These are phyloP conservation scores for Geotrupes spiniger DNA, from an alignment of 2,888 invertebrate species.

Conservation along the genomic window DNA sequence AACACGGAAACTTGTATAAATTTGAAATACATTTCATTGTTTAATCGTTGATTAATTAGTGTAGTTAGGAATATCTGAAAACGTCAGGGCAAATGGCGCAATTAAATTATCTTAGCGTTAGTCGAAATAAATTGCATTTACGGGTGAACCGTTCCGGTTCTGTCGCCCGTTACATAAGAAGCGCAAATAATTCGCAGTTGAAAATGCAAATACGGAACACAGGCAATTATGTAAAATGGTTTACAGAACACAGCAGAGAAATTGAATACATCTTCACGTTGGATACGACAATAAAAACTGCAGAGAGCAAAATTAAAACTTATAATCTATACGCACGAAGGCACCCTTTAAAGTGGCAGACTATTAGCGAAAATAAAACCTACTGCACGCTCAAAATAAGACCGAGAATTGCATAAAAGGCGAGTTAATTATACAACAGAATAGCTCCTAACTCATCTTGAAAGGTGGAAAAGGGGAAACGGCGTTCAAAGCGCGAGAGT, in stretches of 20 bases:
- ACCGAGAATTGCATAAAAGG: slow-evolving; percentile 48
- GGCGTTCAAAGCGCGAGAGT: slow-evolving; percentile 37
- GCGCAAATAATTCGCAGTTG: slow-evolving; percentile 17
- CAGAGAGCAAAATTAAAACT: slow-evolving; percentile 36
- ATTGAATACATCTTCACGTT: slow-evolving; percentile 21
- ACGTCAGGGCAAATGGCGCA: not conserved
- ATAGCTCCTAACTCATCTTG: slow-evolving; percentile 42
- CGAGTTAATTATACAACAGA: slow-evolving; percentile 50
- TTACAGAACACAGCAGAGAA: slow-evolving; percentile 13
- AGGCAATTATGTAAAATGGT: slow-evolving; percentile 21
- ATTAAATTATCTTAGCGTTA: slow-evolving; percentile 19
- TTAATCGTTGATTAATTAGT: too few relatives aligned
- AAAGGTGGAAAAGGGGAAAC: slow-evolving; percentile 37
- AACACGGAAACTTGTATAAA: too few relatives aligned
- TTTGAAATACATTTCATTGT: too few relatives aligned
- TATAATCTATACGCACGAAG: slow-evolving; percentile 35
- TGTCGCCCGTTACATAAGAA: slow-evolving; percentile 19
- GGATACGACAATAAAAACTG: slow-evolving; percentile 15
- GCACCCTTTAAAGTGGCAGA: slow-evolving; percentile 40
- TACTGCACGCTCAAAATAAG: slow-evolving; percentile 43
- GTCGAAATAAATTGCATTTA: slow-evolving; percentile 17
- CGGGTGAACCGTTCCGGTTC: slow-evolving; percentile 5
- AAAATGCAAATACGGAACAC: slow-evolving; percentile 17
- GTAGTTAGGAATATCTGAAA: too few relatives aligned
- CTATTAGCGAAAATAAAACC: slow-evolving; percentile 40